A percentile compares a stretch with the other conserved stretches of the same genome.
Evolutionary conservation across 2,113 vertebrate species (phyloP).

Genomic region (Motacilla tschutschensis): DNA sequence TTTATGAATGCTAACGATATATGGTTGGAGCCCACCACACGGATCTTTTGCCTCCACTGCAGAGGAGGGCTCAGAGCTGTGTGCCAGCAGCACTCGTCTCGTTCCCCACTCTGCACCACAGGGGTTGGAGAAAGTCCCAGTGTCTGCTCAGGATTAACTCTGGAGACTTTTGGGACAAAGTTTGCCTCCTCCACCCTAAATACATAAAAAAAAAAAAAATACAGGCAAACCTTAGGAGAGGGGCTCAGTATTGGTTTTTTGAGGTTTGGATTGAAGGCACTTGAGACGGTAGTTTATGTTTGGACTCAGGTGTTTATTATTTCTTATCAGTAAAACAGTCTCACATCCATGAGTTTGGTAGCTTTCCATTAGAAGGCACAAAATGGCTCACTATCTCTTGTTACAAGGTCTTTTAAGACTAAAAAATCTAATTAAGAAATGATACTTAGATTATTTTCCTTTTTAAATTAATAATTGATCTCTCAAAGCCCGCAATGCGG

Average conservation of each 20-base stretch:
- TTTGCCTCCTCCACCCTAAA: neutral
- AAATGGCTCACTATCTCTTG: neutral
- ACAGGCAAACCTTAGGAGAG: neutral
- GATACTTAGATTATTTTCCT: no score
- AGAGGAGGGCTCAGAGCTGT: neutral
- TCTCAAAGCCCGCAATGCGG: no score
- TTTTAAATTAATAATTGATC: no score
- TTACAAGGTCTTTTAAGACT: no score
- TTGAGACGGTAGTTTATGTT: neutral
- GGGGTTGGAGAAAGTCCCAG: neutral
- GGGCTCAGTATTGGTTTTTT: neutral
- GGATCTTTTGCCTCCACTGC: neutral
- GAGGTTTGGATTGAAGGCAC: neutral
- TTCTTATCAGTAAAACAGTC: neutral
- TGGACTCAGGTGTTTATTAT: neutral
- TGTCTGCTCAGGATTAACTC: neutral
- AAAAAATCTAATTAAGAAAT: no score
- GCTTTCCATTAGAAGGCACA: neutral
- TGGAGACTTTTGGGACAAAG: neutral
- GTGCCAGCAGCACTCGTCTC: fast-evolving
- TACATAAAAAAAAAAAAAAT: neutral
- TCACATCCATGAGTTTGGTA: neutral
- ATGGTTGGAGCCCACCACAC: neutral
- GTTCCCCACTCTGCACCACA: fast-evolving
- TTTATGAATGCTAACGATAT: neutral